A percentile compares a stretch with the other conserved stretches of the same genome.
phyloP scores from a whole-genome alignment of 1,140 invertebrate genomes.

The Melanaphis sacchari region DNA sequence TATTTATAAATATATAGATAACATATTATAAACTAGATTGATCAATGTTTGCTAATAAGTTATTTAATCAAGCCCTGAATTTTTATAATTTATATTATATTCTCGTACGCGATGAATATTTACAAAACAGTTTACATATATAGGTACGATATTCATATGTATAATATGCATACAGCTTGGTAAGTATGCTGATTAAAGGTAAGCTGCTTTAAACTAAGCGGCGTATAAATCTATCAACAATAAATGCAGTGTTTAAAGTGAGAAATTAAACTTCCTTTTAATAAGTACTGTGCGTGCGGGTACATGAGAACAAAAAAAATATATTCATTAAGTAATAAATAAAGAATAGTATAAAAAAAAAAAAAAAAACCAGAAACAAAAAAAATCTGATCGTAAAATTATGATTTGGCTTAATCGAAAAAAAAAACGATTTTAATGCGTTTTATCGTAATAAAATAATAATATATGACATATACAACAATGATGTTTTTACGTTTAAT shows the following conservation, averaged over 20 bases:
- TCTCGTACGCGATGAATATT: neutral
- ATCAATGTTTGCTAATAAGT: neutral
- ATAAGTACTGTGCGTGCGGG: neutral
- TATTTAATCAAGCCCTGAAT: neutral
- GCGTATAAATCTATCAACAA: constrained; percentile 10
- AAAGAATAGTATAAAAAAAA: neutral
- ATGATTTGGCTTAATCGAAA: neutral
- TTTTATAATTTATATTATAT: neutral
- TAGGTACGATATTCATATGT: neutral
- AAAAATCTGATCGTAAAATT: neutral
- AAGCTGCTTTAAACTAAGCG: neutral
- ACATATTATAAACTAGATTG: neutral
- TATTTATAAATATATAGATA: no score
- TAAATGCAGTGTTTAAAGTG: neutral
- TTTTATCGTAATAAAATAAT: neutral
- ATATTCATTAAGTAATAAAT: neutral
- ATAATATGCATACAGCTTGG: neutral
- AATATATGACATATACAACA: neutral
- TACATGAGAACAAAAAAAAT: neutral
- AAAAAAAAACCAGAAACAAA: neutral
- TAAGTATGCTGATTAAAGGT: neutral
- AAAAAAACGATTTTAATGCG: neutral
- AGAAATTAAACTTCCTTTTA: neutral
- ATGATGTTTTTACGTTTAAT: neutral
- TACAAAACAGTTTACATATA: neutral